Base-by-base conservation (phyloP, 1,140 invertebrate species). In the Elymnias hypermnestra region DNA sequence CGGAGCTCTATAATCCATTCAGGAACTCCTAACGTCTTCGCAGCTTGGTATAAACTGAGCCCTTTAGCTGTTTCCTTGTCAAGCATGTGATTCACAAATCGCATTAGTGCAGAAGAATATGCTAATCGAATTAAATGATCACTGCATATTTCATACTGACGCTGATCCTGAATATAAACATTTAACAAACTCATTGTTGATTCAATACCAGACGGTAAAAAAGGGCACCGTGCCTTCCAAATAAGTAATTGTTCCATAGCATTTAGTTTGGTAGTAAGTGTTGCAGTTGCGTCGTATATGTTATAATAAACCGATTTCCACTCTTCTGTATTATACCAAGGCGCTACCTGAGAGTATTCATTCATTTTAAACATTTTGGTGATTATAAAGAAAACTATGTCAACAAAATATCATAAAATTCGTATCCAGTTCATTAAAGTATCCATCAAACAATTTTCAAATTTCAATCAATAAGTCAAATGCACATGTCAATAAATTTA, bases 1-100 rank as follows among this genome's bases (percentile, higher is more conserved):
- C 91, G 74, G n/a, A 92, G 62, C 44, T 90, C 87, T 3, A 92
- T 88, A 44, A 92, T 87, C 91, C 91, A 92, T 23, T 89, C 86
- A 9, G 91, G 91, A 28, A 92, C 88, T 19, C 88, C 87, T 12
- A 90, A 55, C 49, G 87, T 84, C 17, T 83, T 83, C 1, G 90
- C 90, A 17, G 90, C 88, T 56, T 87, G 68, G 53, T 89, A 89
- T 26, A 92, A 66, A 19, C 89, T 89, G 1, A 69, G 59, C 12
- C 86, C 82, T 60, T 87, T 88, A 0, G 70, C 82, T 10, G 87
- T 82, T 39, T 87, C 84, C 40, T 85, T 64, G 42, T 89, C 87
- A 10, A 88, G 72, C 57, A 90, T 89, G 46, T 90, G 87, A 81
- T 91, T 91, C 5, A 91, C 74, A 69, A 89, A 89, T 51, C 90